Base-by-base conservation (phyloP, 2,797 vertebrate species). In the Scyliorhinus canicula region DNA sequence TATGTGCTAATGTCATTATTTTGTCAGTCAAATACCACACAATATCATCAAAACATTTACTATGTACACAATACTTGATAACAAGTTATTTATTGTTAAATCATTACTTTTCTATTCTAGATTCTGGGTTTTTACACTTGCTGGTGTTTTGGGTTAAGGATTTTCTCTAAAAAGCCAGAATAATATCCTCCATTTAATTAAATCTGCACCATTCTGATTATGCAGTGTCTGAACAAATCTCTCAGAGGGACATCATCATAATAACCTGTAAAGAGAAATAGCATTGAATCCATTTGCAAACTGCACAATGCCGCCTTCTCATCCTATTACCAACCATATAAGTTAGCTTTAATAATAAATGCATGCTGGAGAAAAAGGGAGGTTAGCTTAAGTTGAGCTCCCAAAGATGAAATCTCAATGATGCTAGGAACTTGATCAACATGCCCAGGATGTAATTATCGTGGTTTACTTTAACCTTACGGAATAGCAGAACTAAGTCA, bases 301-400 rank as follows among this genome's bases (percentile, higher is more conserved):
- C 16, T 93, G 88, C 19, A 65, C 88, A 93, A 44, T 93, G 57
- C 63, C 86, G 40, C 57, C 57, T 60, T 44, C 88, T 9, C 88
- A 93, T 93, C 19, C 57, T 93, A 86, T 86, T 35, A 31, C 26
- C 60, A 44, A 60, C 28, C 19, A 60, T 63, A 16, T n/a, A 1
- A 93, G n/a, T 63, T 93, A 60, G 60, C 26, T 93, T 93, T 93
- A 40, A 19, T 93, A 40, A 93, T 63, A 35, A 93, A 60, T 40
- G 35, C 31, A 63, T 4, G 11, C 86, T n/a, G 14, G 86, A 57
- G 31, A 60, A 44, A 90, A n/a, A 57, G 52, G n/a, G 52, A 90
- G 55, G 31, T 60, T n/a, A 57, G 16, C 35, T 90, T 57, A 90
- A 60, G 28, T 57, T 60, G 52, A 60, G 14, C 14, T 90, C 31